These are phyloP conservation scores for Nesidiocoris tenuis DNA, from an alignment of 2,888 invertebrate species.

Conservation along the genomic window DNA sequence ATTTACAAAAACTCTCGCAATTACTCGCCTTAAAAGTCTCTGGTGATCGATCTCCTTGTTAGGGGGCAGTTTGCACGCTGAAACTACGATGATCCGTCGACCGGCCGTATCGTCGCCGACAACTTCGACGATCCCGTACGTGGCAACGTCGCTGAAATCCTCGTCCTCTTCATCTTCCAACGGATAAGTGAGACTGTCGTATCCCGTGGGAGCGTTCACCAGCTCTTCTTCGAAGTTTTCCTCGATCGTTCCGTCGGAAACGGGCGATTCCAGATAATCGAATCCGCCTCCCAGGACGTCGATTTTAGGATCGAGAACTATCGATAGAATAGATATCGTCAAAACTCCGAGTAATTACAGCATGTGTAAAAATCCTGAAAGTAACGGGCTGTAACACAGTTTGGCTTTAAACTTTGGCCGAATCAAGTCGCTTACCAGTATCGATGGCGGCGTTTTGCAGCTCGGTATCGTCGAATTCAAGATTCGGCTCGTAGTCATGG, in stretches of 20 bases:
- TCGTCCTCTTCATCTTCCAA: conserved; percentile 57
- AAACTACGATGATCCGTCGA: conserved; percentile 92
- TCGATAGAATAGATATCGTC: background rate
- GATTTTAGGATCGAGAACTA: conserved; percentile 51
- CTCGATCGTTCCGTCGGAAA: conserved; percentile 83
- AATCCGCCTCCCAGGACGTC: conserved; percentile 53
- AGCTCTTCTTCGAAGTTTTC: conserved; percentile 89
- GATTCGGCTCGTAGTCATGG: conserved; percentile 91
- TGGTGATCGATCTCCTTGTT: conserved; percentile 75
- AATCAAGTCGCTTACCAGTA: conserved; percentile 61
- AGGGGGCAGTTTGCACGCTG: conserved; percentile 84
- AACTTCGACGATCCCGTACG: conserved; percentile 78
- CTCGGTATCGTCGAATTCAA: conserved; percentile 96
- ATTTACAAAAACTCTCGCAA: no score
- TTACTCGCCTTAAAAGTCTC: conserved; percentile 66
- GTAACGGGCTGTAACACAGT: no score
- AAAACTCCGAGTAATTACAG: no score
- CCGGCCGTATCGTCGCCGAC: conserved; percentile 81
- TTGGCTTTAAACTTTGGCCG: background rate
- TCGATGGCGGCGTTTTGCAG: conserved; percentile 68
- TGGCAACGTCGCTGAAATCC: conserved; percentile 69
- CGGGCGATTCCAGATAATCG: conserved; percentile 66
- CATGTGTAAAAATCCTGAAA: no score
- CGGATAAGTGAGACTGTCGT: conserved; percentile 49
- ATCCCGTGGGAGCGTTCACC: conserved; percentile 63